Evolutionary conservation across 2,113 vertebrate genomes (phyloP), one percentile per base, ranked within the genome.

Genomic region (Sinocyclocheilus anshuiensis): DNA sequence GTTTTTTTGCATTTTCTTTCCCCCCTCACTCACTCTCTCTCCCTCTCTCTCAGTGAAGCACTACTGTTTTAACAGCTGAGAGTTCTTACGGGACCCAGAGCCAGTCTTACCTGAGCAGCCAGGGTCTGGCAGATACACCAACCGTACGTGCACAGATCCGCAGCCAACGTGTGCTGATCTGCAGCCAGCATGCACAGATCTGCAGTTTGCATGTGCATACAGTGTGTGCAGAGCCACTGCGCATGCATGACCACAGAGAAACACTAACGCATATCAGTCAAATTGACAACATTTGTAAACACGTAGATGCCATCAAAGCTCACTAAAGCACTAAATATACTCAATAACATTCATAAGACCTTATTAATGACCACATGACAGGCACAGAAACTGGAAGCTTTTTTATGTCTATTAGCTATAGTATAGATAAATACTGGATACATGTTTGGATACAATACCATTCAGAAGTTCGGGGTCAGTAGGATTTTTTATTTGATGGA

Each of bases 61-160:
- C 85, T 90, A 91, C 92, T 95, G 94, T 95, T 95, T 95, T 92
- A 95, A 95, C 94, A 95, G 94, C 94, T 95, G 94, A 95, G 93
- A 95, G 94, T 93, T 93, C 94, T 95, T 94, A 94, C 91, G 91
- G 91, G 91, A 93, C 94, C 92, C 92, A 92, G 93, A 92, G 91
- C 89, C 84, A 91, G 94, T 94, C 94, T 94, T 86, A 92, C 90
- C 93, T 94, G 93, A 53, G 42, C 85, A 87, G 89, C 89, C 85
- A 88, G 78, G 6, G 57, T 76, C 59, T 86, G 83, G 85, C 87
- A 84, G 61, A 50, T 53, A 84, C 48, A 63, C 36, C 55, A 87
- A 85, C 65, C 75, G 53, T 83, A 83, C 81, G 71, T 59, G 77
- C 65, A 75, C 76, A 86, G 39, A 79, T 81, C 75, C 50, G 61